These are phyloP conservation scores for Philhelius pedissequus DNA, from an alignment of 2,888 invertebrate species.

Conservation along the genomic window DNA sequence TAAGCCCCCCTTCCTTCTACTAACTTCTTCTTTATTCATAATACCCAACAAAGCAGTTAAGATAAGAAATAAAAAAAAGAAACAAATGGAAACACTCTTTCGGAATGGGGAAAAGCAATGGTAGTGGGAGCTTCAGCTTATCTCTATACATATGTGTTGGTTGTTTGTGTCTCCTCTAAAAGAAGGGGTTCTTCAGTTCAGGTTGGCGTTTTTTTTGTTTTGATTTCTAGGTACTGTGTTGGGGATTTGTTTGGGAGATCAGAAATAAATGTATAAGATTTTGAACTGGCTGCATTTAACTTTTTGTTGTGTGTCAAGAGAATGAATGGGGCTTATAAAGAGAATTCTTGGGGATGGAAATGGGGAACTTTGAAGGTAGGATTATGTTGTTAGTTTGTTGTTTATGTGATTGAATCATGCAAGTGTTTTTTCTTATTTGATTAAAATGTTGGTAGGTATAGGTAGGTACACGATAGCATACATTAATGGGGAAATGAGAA, in stretches of 20 bases:
- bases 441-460: not conserved
- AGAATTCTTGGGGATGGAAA: not conserved
- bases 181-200: not conserved
- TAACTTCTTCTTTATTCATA: not conserved
- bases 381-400: not conserved
- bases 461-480: too few relatives aligned
- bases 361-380: not conserved
- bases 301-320: not conserved
- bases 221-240: conserved; percentile 31
- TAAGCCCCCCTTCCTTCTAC: not conserved
- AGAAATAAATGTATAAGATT: not conserved
- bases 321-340: not conserved
- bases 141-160: not conserved
- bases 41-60: too few relatives aligned
- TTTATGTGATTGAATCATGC: not conserved
- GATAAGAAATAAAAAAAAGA: not conserved
- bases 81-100: not conserved
- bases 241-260: conserved; percentile 44
- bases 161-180: conserved; percentile 5
- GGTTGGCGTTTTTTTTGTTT: conserved; percentile 8
- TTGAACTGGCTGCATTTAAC: not conserved
- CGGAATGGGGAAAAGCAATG: not conserved
- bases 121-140: not conserved
- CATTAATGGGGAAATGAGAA: not conserved
- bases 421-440: not conserved